Evolutionary conservation across 1,140 invertebrate species (phyloP).

Genomic region (Melitaea cinxia): DNA sequence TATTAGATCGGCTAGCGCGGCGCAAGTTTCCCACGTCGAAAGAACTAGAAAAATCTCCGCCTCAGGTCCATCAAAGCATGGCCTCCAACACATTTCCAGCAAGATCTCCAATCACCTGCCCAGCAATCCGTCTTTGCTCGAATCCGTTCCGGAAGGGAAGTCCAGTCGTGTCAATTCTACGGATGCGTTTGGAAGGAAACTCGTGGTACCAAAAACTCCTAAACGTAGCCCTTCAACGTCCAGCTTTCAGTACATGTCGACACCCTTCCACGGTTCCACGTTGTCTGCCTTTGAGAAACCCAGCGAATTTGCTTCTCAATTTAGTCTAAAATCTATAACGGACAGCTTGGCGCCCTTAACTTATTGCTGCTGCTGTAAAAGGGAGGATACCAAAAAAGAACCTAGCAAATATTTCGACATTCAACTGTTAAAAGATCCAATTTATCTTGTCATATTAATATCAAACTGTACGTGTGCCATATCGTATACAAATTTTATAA

Average conservation of each 20-base stretch:
- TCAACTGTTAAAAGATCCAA: slow-evolving; percentile 88
- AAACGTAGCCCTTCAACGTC: slow-evolving; percentile 88
- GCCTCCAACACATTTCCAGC: slow-evolving; percentile 62
- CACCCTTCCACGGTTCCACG: slow-evolving; percentile 91
- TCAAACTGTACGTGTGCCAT: slow-evolving; percentile 93
- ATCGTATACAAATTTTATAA: slow-evolving; percentile 93
- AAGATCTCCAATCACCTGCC: slow-evolving; percentile 60
- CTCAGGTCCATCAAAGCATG: slow-evolving; percentile 57
- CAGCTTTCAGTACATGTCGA: slow-evolving; percentile 91
- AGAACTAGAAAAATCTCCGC: slow-evolving; percentile 70
- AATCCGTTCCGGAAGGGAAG: slow-evolving; percentile 69
- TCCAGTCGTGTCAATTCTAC: slow-evolving; percentile 56
- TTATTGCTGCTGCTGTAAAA: slow-evolving; percentile 71
- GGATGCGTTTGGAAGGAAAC: slow-evolving; percentile 63
- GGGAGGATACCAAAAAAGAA: slow-evolving; percentile 73
- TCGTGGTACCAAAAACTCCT: slow-evolving; percentile 73
- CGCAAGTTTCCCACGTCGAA: slow-evolving; percentile 68
- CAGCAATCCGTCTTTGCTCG: slow-evolving; percentile 61
- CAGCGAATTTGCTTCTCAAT: slow-evolving; percentile 88
- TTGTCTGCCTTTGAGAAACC: slow-evolving; percentile 88
- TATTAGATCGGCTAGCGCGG: slow-evolving; percentile 80
- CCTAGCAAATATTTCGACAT: slow-evolving; percentile 88
- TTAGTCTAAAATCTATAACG: slow-evolving; percentile 86
- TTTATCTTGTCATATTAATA: slow-evolving; percentile 90
- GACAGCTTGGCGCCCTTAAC: slow-evolving; percentile 79